Conservation (phyloP, 2,888 invertebrate genomes). For the Patella depressa region DNA sequence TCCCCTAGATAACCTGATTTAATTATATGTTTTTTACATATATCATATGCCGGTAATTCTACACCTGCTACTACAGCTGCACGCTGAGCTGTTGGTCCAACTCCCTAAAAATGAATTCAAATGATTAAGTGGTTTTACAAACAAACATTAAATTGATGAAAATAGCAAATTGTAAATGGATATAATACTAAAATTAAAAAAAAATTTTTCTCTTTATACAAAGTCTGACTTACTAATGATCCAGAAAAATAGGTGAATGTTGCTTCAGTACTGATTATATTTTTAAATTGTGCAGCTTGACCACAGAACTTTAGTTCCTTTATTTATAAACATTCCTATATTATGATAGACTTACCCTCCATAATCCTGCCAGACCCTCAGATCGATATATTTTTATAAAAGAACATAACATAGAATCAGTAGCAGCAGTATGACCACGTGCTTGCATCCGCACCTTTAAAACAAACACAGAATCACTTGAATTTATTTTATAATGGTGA, state of each 20-base stretch:
- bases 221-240: background rate
- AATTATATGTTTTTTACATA: constrained; percentile 83
- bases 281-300: too few species aligned
- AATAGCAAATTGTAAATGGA: background rate
- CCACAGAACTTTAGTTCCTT: too few species aligned
- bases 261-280: too few species aligned
- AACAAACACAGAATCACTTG: background rate
- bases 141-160: too few species aligned
- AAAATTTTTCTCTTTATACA: background rate
- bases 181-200: constrained; percentile 3
- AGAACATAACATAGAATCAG: constrained; percentile 78
- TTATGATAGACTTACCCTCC: constrained; percentile 78
- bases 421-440: constrained; percentile 69
- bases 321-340: too few species aligned
- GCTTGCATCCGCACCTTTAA: constrained; percentile 85
- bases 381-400: constrained; percentile 85
- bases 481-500: too few species aligned
- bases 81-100: constrained; percentile 91
- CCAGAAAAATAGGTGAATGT: background rate
- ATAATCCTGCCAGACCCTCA: constrained; percentile 89
- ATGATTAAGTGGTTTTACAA: too few species aligned
- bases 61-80: constrained; percentile 94
- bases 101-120: constrained; percentile 78
- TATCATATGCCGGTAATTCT: constrained; percentile 93
- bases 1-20: constrained; percentile 80